Evolutionary conservation across 2,797 vertebrate species (phyloP).

Genomic region (Pelobates cultripes): DNA sequence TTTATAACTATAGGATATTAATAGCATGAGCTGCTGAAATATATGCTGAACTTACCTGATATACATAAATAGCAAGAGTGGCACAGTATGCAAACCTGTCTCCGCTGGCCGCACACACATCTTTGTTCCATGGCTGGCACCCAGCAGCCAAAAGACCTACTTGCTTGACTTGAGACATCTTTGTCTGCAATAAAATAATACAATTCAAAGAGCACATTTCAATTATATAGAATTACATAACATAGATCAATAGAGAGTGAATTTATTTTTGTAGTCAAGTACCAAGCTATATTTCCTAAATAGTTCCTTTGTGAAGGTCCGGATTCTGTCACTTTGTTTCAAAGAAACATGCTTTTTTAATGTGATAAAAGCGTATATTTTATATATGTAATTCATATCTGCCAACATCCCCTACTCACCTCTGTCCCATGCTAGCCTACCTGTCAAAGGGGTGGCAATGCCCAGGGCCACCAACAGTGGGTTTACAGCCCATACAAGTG

Average conservation of each 20-base stretch:
- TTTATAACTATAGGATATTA: not conserved
- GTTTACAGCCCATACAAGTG: too few relatives aligned
- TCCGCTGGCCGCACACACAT: conserved; percentile 91
- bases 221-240: not conserved
- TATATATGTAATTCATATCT: too few relatives aligned
- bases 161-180: conserved; percentile 94
- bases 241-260: not conserved
- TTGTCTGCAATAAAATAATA: conserved; percentile 73
- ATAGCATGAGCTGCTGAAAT: not conserved
- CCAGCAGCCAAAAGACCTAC: conserved; percentile 92
- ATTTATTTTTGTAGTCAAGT: too few relatives aligned
- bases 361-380: too few relatives aligned
- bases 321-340: too few relatives aligned
- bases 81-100: conserved; percentile 96
- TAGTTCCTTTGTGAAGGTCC: too few relatives aligned
- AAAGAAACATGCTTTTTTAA: too few relatives aligned
- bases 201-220: not conserved
- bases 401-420: too few relatives aligned
- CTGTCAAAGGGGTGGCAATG: too few relatives aligned
- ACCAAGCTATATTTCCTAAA: too few relatives aligned
- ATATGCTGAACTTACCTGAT: conserved; percentile 79
- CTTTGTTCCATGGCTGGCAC: conserved; percentile 98
- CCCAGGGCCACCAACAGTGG: too few relatives aligned
- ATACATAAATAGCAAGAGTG: conserved; percentile 93
- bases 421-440: too few relatives aligned